Conservation (phyloP, 2,888 invertebrate genomes). For the Scotopteryx bipunctaria region DNA sequence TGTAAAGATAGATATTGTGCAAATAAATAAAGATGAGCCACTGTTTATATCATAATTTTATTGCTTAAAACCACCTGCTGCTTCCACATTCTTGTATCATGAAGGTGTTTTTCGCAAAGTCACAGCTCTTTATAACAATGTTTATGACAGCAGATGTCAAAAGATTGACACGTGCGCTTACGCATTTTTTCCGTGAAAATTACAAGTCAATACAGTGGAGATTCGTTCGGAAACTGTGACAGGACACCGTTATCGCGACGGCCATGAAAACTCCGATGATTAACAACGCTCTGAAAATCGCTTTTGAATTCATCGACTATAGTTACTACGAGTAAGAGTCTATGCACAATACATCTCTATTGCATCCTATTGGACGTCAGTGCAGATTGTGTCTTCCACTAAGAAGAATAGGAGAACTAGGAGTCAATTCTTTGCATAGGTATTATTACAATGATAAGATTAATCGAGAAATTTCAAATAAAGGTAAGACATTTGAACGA, state of each 20-base stretch:
- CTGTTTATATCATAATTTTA: slow-evolving; percentile 13
- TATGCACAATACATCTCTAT: too few relatives aligned
- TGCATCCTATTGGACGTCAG: too few relatives aligned
- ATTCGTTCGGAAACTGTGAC: slow-evolving; percentile 34
- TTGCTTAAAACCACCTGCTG: slow-evolving; percentile 10
- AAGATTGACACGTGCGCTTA: slow-evolving; percentile 47
- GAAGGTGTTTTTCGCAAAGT: slow-evolving; percentile 17
- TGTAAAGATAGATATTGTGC: neutral
- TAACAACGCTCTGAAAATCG: slow-evolving; percentile 3
- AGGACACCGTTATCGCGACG: slow-evolving; percentile 45
- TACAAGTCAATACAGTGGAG: slow-evolving; percentile 25
- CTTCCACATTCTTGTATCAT: slow-evolving; percentile 10
- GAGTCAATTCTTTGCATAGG: too few relatives aligned
- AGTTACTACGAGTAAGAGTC: too few relatives aligned
- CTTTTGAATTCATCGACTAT: neutral
- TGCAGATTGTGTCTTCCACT: too few relatives aligned
- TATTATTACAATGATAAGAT: too few relatives aligned
- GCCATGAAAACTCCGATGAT: slow-evolving; percentile 20
- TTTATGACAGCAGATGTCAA: slow-evolving; percentile 47
- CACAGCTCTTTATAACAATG: slow-evolving; percentile 16
- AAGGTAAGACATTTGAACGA: too few relatives aligned
- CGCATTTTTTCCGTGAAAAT: slow-evolving; percentile 34
- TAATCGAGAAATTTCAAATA: too few relatives aligned
- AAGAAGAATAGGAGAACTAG: too few relatives aligned
- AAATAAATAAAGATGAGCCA: slow-evolving; percentile 14